phyloP scores from a whole-genome alignment of 2,888 invertebrate genomes.

The Phaonia tiefii region DNA sequence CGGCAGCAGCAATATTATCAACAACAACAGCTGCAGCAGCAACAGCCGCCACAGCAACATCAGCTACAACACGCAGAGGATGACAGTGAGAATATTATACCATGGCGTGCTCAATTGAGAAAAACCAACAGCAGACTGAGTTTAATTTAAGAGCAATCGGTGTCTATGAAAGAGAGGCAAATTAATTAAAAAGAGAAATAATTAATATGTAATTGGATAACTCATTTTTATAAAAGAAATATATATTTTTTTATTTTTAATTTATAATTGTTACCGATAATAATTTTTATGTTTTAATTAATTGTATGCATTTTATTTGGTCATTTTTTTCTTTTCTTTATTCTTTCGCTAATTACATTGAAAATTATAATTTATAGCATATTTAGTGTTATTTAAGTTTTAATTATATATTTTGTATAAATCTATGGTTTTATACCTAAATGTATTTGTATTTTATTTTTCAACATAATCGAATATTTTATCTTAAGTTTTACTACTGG shows the following conservation, averaged over 20 bases:
- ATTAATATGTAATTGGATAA: background rate
- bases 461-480: constrained; percentile 22
- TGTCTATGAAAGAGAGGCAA: constrained; percentile 9
- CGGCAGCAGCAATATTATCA: constrained; percentile 55
- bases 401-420: constrained; percentile 42
- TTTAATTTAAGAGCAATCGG: constrained; percentile 84
- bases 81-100: constrained; percentile 88
- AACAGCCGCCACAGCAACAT: constrained; percentile 46
- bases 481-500: background rate
- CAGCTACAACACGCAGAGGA: constrained; percentile 80
- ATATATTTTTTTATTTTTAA: background rate
- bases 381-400: constrained; percentile 6
- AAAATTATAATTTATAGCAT: constrained; percentile 17
- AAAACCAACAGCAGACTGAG: constrained; percentile 95
- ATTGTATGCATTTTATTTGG: background rate
- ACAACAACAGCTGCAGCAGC: constrained; percentile 49
- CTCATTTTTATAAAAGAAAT: background rate
- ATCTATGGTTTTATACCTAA: constrained; percentile 12
- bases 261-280: constrained; percentile 5
- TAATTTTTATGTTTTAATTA: constrained; percentile 35
- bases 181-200: background rate
- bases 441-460: constrained; percentile 30
- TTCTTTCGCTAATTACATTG: background rate
- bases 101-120: constrained; percentile 93
- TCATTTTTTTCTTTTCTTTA: background rate